Evolutionary conservation across 1,140 invertebrate genomes (phyloP), one percentile per base, ranked within the genome.

Genomic region (Elymnias hypermnestra): DNA sequence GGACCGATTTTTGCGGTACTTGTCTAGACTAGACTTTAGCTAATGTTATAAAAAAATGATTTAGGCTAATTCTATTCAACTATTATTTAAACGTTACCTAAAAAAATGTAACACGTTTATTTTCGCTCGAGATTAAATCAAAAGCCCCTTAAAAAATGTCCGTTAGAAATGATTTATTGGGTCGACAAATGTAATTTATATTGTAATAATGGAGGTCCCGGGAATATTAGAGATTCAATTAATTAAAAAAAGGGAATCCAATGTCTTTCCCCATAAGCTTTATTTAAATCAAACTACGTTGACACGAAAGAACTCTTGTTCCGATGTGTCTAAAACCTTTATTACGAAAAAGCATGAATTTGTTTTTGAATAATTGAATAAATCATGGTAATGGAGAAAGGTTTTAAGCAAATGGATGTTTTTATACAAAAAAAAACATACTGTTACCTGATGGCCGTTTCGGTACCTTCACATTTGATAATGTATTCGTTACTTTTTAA

Each of bases 301-400:
- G 55, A 42, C 55, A 45, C 51, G 25, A 45, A 31, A 37, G 40
- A 33, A 53, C 43, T 28, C 19, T n/a, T n/a, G n/a, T n/a, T n/a
- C n/a, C n/a, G n/a, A n/a, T n/a, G n/a, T n/a, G n/a, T n/a, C n/a
- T n/a, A 9, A 45, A 39, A 29, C 43, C 44, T 58, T 47, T 57
- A 51, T 57, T 57, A 50, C 39, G 57, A 62, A 58, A 60, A 54
- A 48, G 66, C 61, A 72, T 70, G 64, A 61, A 63, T 77, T 72
- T 65, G 54, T 58, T 56, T 53, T 59, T 69, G 74, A 78, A 69
- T 74, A 69, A 78, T 78, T 68, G 65, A 72, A 78, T 78, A 72
- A 78, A 72, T 74, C 74, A 68, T 54, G 33, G 50, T 77, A 74
- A 75, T 78, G 74, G 69, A 73, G 31, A 45, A 37, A 44, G 55